phyloP scores from a whole-genome alignment of 2,113 vertebrate species.

The Sphyrna mokarran region DNA sequence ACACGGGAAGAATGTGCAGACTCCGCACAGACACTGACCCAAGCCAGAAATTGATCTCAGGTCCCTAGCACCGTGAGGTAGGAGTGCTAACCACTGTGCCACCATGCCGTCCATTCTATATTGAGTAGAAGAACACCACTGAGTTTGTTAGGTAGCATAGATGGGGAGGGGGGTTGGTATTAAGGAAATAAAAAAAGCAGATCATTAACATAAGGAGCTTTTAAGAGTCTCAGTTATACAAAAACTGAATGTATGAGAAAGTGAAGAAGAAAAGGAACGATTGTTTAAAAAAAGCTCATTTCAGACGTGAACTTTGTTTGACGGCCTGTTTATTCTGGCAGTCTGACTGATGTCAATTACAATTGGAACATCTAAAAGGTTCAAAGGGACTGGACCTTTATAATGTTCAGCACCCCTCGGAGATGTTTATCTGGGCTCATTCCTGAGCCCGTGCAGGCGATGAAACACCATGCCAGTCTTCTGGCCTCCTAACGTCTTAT shows the following conservation, averaged over 20 bases:
- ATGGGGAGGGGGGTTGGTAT: neutral
- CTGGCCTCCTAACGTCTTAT: slow-evolving; percentile 46
- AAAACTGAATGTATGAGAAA: slow-evolving; percentile 48
- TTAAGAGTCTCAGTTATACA: slow-evolving; percentile 50
- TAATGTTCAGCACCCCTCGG: slow-evolving; percentile 53
- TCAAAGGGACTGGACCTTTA: slow-evolving; percentile 63
- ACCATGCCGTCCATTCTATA: neutral
- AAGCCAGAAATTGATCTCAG: too few relatives aligned
- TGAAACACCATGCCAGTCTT: slow-evolving; percentile 55
- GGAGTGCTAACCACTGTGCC: too few relatives aligned
- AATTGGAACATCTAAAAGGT: slow-evolving; percentile 56
- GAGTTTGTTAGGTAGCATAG: neutral
- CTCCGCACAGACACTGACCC: too few relatives aligned
- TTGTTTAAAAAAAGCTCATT: slow-evolving; percentile 49
- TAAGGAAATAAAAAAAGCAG: neutral
- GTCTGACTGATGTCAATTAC: slow-evolving; percentile 56
- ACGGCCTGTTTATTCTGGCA: slow-evolving; percentile 68
- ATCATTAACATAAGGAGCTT: slow-evolving; percentile 32
- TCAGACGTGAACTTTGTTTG: slow-evolving; percentile 50
- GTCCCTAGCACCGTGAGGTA: too few relatives aligned
- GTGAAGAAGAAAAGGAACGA: slow-evolving; percentile 49
- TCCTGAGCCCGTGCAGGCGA: slow-evolving; percentile 59
- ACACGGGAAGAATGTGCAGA: too few relatives aligned
- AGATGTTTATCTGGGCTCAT: slow-evolving; percentile 69
- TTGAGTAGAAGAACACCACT: neutral